phyloP scores from a whole-genome alignment of 2,888 invertebrate genomes.

The Hydropsyche betteni region DNA sequence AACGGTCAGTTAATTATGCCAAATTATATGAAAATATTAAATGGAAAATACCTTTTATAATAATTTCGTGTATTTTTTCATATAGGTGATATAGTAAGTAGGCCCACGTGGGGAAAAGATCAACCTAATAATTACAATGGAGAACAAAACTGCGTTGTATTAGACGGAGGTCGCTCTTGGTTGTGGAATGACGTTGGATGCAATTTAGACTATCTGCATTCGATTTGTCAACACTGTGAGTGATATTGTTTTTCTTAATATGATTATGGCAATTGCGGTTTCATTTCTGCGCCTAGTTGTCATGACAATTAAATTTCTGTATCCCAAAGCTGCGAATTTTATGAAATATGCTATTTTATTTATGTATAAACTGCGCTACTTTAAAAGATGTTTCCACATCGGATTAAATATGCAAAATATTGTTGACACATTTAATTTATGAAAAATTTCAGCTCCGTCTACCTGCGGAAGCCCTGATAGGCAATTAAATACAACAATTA shows the following conservation, averaged over 20 bases:
- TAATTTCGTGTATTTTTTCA: constrained; percentile 42
- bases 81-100: constrained; percentile 78
- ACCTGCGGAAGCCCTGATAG: constrained; percentile 91
- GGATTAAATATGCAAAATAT: neutral
- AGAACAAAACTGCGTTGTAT: constrained; percentile 93
- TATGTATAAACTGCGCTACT: neutral
- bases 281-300: neutral
- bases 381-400: neutral
- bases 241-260: constrained; percentile 52
- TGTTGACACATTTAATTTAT: constrained; percentile 15
- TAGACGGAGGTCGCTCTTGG: constrained; percentile 91
- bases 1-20: constrained; percentile 69
- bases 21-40: neutral
- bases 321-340: neutral
- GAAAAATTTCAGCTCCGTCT: constrained; percentile 73
- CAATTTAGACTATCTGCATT: constrained; percentile 90
- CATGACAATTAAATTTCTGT: neutral
- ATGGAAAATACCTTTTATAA: constrained; percentile 33
- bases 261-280: neutral
- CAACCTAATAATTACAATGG: constrained; percentile 96
- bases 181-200: constrained; percentile 95
- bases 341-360: neutral
- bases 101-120: constrained; percentile 91
- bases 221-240: constrained; percentile 93
- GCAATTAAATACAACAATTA: constrained; percentile 81